phyloP scores from a whole-genome alignment of 1,140 invertebrate species.

The Drosophila pectinifera region DNA sequence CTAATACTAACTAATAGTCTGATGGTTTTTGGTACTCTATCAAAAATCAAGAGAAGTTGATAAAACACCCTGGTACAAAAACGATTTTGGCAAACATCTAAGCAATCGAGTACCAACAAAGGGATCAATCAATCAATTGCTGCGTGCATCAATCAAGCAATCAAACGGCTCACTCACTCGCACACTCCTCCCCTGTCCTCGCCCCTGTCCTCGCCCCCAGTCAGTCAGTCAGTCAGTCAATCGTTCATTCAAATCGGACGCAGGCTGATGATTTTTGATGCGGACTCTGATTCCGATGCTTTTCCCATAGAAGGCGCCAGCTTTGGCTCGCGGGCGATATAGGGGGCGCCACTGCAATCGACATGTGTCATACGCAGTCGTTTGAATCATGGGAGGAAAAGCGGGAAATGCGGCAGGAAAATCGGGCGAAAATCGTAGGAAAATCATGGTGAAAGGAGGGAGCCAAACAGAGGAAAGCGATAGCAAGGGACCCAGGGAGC shows the following conservation, averaged over 20 bases:
- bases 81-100: constrained; percentile 32
- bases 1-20: background rate
- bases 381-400: constrained; percentile 24
- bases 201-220: no score
- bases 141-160: constrained; percentile 65
- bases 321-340: constrained; percentile 33
- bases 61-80: constrained; percentile 11
- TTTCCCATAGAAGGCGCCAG: constrained; percentile 39
- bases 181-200: constrained; percentile 8
- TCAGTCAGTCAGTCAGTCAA: constrained; percentile 34
- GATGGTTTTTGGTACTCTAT: background rate
- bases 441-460: constrained; percentile 2
- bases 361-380: constrained; percentile 73
- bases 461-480: background rate
- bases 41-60: constrained; percentile 7
- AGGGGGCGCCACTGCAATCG: constrained; percentile 68
- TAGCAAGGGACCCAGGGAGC: background rate
- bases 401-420: constrained; percentile 17
- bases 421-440: constrained; percentile 7
- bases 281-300: constrained; percentile 42
- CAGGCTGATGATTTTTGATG: constrained; percentile 35
- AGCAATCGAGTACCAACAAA: constrained; percentile 51
- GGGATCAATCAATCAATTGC: constrained; percentile 62
- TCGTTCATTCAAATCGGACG: constrained; percentile 64
- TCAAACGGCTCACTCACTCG: constrained; percentile 58